Evolutionary conservation across 1,140 invertebrate genomes (phyloP).

Genomic region (Camponotus vicinus): DNA sequence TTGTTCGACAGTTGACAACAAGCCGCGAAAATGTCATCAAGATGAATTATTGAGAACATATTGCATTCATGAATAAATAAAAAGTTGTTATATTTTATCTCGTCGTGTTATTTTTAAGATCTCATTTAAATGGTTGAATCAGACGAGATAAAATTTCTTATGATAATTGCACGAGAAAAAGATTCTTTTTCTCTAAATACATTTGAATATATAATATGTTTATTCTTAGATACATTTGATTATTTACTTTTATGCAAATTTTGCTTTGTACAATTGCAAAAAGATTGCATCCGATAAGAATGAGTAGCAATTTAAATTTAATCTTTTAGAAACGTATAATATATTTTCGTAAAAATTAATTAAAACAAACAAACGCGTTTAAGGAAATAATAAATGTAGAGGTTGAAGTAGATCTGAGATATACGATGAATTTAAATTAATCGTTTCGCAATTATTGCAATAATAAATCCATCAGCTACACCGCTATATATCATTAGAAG

Average conservation of each 20-base stretch:
- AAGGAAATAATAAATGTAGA: conserved; percentile 2
- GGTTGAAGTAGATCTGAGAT: neutral
- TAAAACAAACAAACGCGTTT: neutral
- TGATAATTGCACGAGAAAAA: neutral
- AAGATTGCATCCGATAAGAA: neutral
- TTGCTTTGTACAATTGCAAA: neutral
- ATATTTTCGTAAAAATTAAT: neutral
- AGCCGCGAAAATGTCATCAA: neutral
- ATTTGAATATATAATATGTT: neutral
- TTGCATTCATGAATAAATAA: neutral
- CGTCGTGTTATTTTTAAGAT: neutral
- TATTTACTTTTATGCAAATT: neutral
- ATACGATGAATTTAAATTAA: neutral
- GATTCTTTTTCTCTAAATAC: neutral
- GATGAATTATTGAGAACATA: neutral
- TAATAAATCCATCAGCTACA: neutral
- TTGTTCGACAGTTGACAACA: neutral
- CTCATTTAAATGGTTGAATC: neutral
- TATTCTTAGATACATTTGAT: neutral
- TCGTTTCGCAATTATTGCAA: conserved; percentile 1
- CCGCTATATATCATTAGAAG: neutral
- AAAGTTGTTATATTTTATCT: neutral
- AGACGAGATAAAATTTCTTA: neutral
- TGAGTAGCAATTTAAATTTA: neutral
- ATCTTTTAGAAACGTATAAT: neutral